A percentile compares a stretch with the other conserved stretches of the same genome.
These are phyloP conservation scores for Syrmaticus mikado DNA, from an alignment of 2,113 vertebrate genomes.

Conservation along the genomic window DNA sequence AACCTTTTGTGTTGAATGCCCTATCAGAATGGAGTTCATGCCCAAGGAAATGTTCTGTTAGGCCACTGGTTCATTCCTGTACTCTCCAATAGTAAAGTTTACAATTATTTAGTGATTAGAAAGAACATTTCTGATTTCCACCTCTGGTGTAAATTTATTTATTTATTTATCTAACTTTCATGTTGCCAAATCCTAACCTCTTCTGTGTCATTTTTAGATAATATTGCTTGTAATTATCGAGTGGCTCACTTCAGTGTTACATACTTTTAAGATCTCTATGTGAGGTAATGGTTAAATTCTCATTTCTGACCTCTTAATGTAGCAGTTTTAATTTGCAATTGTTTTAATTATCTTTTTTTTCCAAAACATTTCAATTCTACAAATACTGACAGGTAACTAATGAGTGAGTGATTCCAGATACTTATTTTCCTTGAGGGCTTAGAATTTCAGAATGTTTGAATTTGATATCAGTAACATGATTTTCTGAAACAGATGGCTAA, in stretches of 20 bases:
- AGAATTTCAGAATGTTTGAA: background rate
- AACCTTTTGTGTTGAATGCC: background rate
- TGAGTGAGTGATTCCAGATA: background rate
- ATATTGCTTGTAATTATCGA: background rate
- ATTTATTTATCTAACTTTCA: background rate
- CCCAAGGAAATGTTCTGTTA: background rate
- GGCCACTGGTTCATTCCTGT: background rate
- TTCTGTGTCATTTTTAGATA: rapidly evolving
- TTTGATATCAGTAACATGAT: background rate
- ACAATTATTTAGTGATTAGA: background rate
- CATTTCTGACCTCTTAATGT: background rate
- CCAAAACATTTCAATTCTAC: background rate
- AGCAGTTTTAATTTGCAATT: background rate
- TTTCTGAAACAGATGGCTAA: slow-evolving; percentile 53
- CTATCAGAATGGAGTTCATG: background rate
- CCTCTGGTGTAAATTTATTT: background rate
- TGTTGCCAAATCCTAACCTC: background rate
- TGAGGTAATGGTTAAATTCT: background rate
- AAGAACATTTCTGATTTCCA: background rate
- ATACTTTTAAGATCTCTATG: background rate
- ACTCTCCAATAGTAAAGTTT: background rate
- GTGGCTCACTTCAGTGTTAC: background rate
- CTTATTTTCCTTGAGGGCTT: background rate
- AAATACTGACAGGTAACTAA: background rate
- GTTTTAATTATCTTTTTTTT: background rate